These are phyloP conservation scores for Nephila pilipes DNA, from an alignment of 1,140 invertebrate genomes.

Conservation along the genomic window DNA sequence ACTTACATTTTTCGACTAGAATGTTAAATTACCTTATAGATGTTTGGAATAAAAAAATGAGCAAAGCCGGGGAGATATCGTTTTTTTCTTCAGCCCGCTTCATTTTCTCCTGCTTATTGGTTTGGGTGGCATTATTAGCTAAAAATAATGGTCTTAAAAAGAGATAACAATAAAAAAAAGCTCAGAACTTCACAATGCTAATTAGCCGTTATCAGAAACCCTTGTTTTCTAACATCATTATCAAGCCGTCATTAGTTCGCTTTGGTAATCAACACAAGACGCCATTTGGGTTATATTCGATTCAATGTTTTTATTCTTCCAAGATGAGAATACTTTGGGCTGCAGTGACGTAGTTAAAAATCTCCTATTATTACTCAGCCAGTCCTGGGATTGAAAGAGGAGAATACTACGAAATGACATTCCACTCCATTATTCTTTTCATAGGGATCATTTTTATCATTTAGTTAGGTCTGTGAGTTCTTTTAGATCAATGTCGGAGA, in stretches of 20 bases:
- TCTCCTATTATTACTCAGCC: background rate
- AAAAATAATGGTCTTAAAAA: constrained; percentile 72
- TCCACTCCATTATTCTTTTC: background rate
- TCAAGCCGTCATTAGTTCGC: constrained; percentile 59
- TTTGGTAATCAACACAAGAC: constrained; percentile 63
- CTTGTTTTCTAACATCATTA: constrained; percentile 72
- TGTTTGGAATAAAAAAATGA: constrained; percentile 7
- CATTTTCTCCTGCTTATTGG: constrained; percentile 57
- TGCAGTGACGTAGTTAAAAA: constrained; percentile 6
- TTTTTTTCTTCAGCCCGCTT: constrained; percentile 18
- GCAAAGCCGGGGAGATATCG: constrained; percentile 36
- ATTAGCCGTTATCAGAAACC: constrained; percentile 63
- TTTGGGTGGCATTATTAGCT: constrained; percentile 62
- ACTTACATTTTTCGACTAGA: constrained; percentile 30
- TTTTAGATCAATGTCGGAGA: too few relatives aligned
- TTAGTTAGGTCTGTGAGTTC: too few relatives aligned
- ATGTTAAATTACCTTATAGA: constrained; percentile 66
- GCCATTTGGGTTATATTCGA: constrained; percentile 55
- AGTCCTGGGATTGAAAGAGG: background rate
- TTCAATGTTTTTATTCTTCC: constrained; percentile 22
- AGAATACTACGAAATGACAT: background rate
- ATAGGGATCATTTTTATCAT: too few relatives aligned
- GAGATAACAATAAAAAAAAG: constrained; percentile 66
- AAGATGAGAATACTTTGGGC: constrained; percentile 1
- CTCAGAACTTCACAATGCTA: constrained; percentile 66